These are phyloP conservation scores for Ciconia boyciana DNA, from an alignment of 2,113 vertebrate genomes.

Conservation along the genomic window DNA sequence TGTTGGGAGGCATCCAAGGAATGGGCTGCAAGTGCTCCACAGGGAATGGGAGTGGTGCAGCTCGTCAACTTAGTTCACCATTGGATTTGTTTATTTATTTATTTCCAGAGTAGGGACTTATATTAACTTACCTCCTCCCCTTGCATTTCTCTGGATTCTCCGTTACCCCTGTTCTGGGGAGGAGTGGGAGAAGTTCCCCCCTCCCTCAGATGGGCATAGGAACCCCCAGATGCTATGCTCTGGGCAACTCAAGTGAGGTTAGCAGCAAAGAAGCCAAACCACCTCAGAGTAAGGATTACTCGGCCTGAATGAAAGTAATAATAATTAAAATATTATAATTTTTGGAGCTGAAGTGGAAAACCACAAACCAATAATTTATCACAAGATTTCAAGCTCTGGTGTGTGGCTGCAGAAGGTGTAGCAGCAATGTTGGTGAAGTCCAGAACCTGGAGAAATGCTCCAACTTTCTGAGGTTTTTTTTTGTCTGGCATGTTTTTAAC, in stretches of 20 bases:
- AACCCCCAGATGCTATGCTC: background rate
- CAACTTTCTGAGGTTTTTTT: background rate
- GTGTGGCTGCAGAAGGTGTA: background rate
- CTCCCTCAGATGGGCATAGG: accelerated
- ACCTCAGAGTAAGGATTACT: background rate
- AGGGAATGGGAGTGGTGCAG: background rate
- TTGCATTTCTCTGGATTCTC: background rate
- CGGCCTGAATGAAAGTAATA: background rate
- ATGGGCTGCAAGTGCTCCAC: background rate
- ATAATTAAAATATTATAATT: background rate
- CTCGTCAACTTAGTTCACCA: background rate
- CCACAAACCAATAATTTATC: background rate
- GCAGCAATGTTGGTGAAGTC: background rate
- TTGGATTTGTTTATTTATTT: background rate
- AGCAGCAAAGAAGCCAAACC: background rate
- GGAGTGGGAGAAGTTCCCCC: background rate
- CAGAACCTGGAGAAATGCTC: background rate
- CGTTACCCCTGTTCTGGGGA: accelerated
- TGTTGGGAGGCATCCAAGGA: background rate
- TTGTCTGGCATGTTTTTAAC: accelerated
- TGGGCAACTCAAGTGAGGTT: background rate
- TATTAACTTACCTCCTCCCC: background rate
- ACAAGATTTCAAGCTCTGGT: background rate
- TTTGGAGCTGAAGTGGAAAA: background rate
- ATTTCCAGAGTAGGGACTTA: background rate